These are phyloP conservation scores for Smittia aterrima DNA, from an alignment of 2,888 invertebrate species.

Conservation along the genomic window DNA sequence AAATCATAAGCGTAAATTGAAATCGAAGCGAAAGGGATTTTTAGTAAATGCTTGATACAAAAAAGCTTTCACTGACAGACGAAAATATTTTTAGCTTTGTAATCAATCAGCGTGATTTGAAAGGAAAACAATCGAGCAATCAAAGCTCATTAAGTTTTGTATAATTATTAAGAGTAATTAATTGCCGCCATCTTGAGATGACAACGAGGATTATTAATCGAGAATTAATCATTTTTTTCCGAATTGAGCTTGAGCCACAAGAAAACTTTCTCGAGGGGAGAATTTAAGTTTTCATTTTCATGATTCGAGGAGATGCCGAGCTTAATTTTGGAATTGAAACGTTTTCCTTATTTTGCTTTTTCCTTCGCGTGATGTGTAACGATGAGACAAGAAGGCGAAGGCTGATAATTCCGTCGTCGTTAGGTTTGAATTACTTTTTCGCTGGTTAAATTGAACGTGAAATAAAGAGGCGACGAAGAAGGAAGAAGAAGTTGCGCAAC, in stretches of 20 bases:
- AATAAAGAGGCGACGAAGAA: constrained; percentile 2
- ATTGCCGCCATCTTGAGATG: constrained; percentile 35
- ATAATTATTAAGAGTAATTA: constrained; percentile 26
- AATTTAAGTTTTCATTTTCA: not conserved
- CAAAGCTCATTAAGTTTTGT: too few relatives aligned
- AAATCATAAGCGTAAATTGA: not conserved
- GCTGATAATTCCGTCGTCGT: constrained; percentile 14
- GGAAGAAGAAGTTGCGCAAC: not conserved
- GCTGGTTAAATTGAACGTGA: constrained; percentile 37
- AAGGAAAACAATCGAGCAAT: not conserved
- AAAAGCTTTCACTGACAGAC: not conserved
- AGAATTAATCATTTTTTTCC: constrained; percentile 21
- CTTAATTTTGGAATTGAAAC: not conserved
- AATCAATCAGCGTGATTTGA: not conserved
- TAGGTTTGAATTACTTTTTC: constrained; percentile 28
- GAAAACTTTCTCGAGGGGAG: not conserved
- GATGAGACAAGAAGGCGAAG: constrained; percentile 9
- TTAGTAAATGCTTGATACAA: not conserved
- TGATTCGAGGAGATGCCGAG: not conserved
- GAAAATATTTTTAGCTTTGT: not conserved
- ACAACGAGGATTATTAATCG: constrained; percentile 24
- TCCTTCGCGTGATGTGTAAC: not conserved
- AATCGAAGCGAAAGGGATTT: not conserved
- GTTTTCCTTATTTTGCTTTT: not conserved
- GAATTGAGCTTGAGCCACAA: not conserved